Evolutionary conservation across 2,888 invertebrate genomes (phyloP), one percentile per base, ranked within the genome.

Genomic region (Dendrolimus houi): DNA sequence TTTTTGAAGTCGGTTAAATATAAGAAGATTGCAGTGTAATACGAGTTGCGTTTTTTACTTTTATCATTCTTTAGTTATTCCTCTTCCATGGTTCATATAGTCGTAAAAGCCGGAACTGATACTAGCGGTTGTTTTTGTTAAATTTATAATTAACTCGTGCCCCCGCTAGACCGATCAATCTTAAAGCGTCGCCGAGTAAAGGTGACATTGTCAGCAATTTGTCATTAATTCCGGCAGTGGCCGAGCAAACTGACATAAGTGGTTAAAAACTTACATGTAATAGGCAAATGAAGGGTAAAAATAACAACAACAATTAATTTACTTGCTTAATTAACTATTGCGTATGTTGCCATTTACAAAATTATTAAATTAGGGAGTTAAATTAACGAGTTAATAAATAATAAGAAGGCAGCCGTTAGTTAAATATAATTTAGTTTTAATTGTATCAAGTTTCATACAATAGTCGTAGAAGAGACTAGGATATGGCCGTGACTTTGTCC

Each of bases 31-130:
- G 17, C 17, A 17, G 2, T 17, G 17, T 17, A 0, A 17, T 2
- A 17, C 17, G 17, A 2, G 17, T 17, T 17, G 2, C 17, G 2
- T 2, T 17, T 17, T 17, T 3, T 17, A 17, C 17, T 17, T 17
- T 17, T 17, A 6, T 29, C 29, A 29, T 29, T 29, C 29, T 29
- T 6, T 29, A 29, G 29, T 29, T 29, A 29, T 29, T 29, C 6
- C 29, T 29, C 29, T 29, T 3, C 29, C 29, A 29, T 29, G 6
- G 29, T 29, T 29, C 29, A 29, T 29, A 29, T 6, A 64, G 64
- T 63, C 29, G 29, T 29, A 29, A 29, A 29, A 29, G 29, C 29
- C 29, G 29, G 6, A 29, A 29, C 29, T 29, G 29, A 29, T 29
- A 29, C 6, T 6, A 29, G 29, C 29, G 29, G 29, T 29, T 47